phyloP scores from a whole-genome alignment of 2,888 invertebrate species.

The Oligia fasciuncula region DNA sequence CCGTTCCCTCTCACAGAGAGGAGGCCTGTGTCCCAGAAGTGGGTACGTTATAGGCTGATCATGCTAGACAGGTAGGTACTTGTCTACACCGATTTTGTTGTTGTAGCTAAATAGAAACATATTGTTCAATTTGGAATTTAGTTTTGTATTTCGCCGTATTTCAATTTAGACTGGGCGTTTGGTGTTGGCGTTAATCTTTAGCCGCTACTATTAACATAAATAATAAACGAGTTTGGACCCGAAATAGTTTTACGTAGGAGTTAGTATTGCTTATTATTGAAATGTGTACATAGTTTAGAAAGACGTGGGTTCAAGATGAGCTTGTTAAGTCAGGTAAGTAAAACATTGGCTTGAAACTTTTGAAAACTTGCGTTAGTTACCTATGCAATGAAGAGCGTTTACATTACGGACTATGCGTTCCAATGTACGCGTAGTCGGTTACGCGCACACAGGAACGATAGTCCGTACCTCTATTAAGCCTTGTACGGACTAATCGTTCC shows the following conservation, averaged over 20 bases:
- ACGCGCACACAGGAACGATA: no score
- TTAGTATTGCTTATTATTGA: slow-evolving; percentile 7
- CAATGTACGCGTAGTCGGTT: no score
- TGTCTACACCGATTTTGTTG: no score
- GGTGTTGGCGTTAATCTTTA: slow-evolving; percentile 9
- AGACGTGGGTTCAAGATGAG: background rate
- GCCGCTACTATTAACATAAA: background rate
- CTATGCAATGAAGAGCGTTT: background rate
- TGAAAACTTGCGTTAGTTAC: background rate
- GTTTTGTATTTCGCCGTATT: slow-evolving; percentile 1
- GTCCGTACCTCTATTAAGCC: no score
- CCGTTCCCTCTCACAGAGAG: no score
- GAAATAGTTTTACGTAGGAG: slow-evolving; percentile 13
- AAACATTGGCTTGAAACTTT: background rate
- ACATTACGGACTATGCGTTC: no score
- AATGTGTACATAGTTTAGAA: slow-evolving; percentile 9
- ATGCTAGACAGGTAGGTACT: no score
- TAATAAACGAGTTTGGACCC: background rate
- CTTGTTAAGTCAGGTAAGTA: background rate
- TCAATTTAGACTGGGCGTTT: background rate
- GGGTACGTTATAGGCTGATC: no score
- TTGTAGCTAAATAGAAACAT: no score
- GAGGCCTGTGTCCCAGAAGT: no score
- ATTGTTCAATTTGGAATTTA: background rate
- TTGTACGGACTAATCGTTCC: no score